Evolutionary conservation across 2,797 vertebrate genomes (phyloP).

Genomic region (Graptemys geographica): DNA sequence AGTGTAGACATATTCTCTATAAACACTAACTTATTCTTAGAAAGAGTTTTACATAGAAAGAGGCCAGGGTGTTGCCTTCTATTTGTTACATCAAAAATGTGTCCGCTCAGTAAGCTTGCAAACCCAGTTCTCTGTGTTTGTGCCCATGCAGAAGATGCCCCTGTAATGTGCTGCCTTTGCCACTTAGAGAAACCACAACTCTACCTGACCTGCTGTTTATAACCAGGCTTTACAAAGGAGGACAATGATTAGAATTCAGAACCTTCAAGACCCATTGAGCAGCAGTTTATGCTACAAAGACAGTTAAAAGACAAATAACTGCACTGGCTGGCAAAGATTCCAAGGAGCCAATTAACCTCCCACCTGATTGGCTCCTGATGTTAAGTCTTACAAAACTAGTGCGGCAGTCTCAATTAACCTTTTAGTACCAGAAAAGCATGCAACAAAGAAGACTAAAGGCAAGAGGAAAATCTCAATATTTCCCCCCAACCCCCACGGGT

Average conservation of each 20-base stretch:
- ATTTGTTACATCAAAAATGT: background rate
- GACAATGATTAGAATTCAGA: background rate
- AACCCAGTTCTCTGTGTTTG: background rate
- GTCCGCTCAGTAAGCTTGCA: background rate
- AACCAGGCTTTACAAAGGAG: background rate
- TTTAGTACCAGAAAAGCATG: background rate
- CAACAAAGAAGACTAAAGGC: background rate
- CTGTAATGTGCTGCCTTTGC: background rate
- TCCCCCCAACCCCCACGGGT: background rate
- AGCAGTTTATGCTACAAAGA: background rate
- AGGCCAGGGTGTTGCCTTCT: background rate
- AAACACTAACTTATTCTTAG: rapidly evolving
- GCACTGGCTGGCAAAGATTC: background rate
- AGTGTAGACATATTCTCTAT: too few relatives aligned
- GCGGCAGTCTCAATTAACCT: background rate
- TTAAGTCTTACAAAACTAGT: background rate
- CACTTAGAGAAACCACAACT: background rate
- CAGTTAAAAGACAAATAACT: background rate
- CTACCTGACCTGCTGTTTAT: background rate
- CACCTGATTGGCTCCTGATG: background rate
- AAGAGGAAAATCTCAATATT: background rate
- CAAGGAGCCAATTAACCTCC: background rate
- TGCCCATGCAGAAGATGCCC: background rate
- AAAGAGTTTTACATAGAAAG: background rate
- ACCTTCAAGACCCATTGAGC: background rate